Base-by-base conservation (phyloP, 23 tunicate genomes). In the Oikopleura albicans region DNA sequence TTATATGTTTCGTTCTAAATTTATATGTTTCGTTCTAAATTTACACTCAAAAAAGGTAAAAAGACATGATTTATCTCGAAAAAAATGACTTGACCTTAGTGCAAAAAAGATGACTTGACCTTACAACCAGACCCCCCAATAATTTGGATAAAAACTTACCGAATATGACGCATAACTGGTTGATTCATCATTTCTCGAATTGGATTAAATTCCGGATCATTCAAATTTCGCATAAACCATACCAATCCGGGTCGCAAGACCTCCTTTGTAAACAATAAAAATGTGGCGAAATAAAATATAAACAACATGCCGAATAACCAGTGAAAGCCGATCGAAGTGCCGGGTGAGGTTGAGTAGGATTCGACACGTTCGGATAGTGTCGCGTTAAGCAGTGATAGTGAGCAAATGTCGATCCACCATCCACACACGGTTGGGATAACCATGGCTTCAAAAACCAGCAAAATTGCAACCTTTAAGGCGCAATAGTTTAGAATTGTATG, bases 151-250 rank as follows among this genome's bases (percentile, higher is more conserved):
- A 75, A 33, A 40, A 88, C 84, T 85, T 90, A 84, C 66, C 91
- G 76, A 40, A 87, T 83, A 49, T 91, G 90, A 27, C 85, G 49
- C 84, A 86, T 84, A 1, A 88, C 39, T 63, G 91, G 88, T 0
- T 88, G 84, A 39, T 91, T 90, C 39, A 91, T 91, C 97, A 91
- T 88, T 66, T 85, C 89, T 33, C 87, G 87, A 12, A 88, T 86
- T 0, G 91, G 91, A 75, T 88, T 91, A 39, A 91, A 91, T 35
- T 88, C 89, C 2, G 91, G 97, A 57, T 91, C 97, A 40, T 91
- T 91, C 27, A 91, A 40, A 39, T 86, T 91, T 66, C 89, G 66
- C 22, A 91, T 84, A 83, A 91, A 91, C 97, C 97, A 91, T 66
- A 91, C 40, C 66, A 88, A 85, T 1, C 91, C 91, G 28, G 97